Conservation (phyloP, 2,888 invertebrate species). For the Tillus elongatus region DNA sequence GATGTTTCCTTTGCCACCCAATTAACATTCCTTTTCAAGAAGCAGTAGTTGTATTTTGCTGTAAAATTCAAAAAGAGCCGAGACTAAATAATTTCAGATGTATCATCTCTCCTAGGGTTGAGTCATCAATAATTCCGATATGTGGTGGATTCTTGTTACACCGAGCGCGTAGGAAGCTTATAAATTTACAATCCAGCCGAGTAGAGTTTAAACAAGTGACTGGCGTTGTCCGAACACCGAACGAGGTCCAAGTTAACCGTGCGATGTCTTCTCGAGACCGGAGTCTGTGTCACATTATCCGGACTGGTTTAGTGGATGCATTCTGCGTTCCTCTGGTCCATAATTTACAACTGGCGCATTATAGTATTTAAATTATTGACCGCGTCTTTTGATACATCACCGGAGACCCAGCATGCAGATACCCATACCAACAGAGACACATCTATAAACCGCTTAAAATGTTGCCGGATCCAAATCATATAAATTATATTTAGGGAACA, state of each 20-base stretch:
- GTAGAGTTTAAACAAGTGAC: not conserved
- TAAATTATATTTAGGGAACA: slow-evolving; percentile 16
- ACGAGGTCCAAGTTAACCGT: too few species aligned
- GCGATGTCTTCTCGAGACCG: too few species aligned
- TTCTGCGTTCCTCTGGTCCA: slow-evolving; percentile 7
- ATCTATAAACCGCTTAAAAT: slow-evolving; percentile 17
- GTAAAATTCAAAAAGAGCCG: too few species aligned
- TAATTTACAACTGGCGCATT: slow-evolving; percentile 17
- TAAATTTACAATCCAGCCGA: slow-evolving; percentile 3
- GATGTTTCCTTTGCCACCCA: too few species aligned
- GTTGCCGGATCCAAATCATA: slow-evolving; percentile 14
- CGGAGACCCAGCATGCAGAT: slow-evolving; percentile 16
- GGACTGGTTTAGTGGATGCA: slow-evolving; percentile 2
- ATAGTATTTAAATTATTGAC: slow-evolving; percentile 18
- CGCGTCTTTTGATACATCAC: slow-evolving; percentile 17
- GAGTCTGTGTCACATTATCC: slow-evolving; percentile 1
- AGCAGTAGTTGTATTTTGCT: too few species aligned
- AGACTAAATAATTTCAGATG: too few species aligned
- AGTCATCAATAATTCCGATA: slow-evolving; percentile 1
- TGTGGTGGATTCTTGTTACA: not conserved
- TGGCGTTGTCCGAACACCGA: slow-evolving; percentile 2
- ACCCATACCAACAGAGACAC: slow-evolving; percentile 17
- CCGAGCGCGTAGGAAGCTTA: not conserved
- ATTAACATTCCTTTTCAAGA: too few species aligned
- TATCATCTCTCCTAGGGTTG: too few species aligned